Percentiles rank a stretch among this genome's conserved stretches.
phyloP scores from a whole-genome alignment of 2,797 vertebrate genomes.

The Enteromius argenteus region DNA sequence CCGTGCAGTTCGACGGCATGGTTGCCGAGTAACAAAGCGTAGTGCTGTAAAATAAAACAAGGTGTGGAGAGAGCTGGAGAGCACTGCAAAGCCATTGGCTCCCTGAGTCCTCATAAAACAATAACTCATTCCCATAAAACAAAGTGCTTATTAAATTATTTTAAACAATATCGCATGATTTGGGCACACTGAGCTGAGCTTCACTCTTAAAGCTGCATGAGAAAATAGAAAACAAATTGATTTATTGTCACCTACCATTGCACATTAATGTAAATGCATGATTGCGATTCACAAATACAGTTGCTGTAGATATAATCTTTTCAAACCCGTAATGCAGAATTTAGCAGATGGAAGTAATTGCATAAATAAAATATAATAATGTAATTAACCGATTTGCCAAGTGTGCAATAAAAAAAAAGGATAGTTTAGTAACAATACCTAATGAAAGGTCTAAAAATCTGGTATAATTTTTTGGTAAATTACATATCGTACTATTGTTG shows the following conservation, averaged over 20 bases:
- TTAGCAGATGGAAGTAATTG: neutral
- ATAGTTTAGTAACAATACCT: neutral
- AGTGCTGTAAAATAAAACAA: slow-evolving; percentile 77
- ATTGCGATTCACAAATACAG: neutral
- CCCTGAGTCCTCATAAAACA: slow-evolving; percentile 75
- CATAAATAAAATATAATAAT: neutral
- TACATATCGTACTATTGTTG: neutral
- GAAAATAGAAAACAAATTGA: slow-evolving; percentile 31
- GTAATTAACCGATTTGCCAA: neutral
- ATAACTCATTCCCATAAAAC: slow-evolving; percentile 76
- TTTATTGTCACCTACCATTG: slow-evolving; percentile 1
- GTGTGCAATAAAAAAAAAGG: neutral
- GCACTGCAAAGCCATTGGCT: slow-evolving; percentile 74
- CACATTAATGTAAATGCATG: neutral
- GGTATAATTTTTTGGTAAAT: neutral
- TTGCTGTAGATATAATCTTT: neutral
- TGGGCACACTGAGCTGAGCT: slow-evolving; percentile 51
- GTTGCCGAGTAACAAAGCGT: slow-evolving; percentile 72
- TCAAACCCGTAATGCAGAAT: neutral
- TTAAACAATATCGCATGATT: slow-evolving; percentile 74
- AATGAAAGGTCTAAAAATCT: neutral
- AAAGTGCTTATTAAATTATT: slow-evolving; percentile 83
- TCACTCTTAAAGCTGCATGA: slow-evolving; percentile 56
- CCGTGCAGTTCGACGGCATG: slow-evolving; percentile 61
- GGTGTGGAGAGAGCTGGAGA: slow-evolving; percentile 75